Evolutionary conservation across 2,113 vertebrate species (phyloP).

Genomic region (Drymodes brunneopygia): DNA sequence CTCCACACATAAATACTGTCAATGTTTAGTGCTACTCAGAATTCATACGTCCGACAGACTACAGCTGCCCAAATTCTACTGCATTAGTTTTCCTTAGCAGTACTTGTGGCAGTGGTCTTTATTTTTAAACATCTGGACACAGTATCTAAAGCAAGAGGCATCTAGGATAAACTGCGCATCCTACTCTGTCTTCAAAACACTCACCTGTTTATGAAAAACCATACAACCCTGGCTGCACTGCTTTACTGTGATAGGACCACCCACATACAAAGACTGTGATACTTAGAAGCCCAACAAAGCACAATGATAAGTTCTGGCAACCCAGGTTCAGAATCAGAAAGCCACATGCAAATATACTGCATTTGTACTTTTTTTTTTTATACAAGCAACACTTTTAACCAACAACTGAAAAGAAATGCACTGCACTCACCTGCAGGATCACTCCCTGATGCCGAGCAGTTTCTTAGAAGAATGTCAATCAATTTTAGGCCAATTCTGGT

Average conservation of each 20-base stretch:
- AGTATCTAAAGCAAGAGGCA: neutral
- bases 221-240: neutral
- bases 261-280: neutral
- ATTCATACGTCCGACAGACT: neutral
- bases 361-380: neutral
- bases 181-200: neutral
- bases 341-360: neutral
- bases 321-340: neutral
- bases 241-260: neutral
- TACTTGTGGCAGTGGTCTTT: neutral
- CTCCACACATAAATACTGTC: neutral
- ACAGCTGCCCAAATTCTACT: neutral
- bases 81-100: neutral
- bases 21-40: neutral
- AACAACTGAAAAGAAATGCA: neutral
- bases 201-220: neutral
- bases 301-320: neutral
- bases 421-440: conserved; percentile 86
- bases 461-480: conserved; percentile 95
- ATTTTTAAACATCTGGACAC: neutral
- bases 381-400: neutral
- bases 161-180: neutral
- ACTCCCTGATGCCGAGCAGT: conserved; percentile 94
- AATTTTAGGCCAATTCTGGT: conserved; percentile 94
- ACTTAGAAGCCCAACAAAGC: neutral